phyloP scores from a whole-genome alignment of 2,113 vertebrate species.

The Pao palembangensis region DNA sequence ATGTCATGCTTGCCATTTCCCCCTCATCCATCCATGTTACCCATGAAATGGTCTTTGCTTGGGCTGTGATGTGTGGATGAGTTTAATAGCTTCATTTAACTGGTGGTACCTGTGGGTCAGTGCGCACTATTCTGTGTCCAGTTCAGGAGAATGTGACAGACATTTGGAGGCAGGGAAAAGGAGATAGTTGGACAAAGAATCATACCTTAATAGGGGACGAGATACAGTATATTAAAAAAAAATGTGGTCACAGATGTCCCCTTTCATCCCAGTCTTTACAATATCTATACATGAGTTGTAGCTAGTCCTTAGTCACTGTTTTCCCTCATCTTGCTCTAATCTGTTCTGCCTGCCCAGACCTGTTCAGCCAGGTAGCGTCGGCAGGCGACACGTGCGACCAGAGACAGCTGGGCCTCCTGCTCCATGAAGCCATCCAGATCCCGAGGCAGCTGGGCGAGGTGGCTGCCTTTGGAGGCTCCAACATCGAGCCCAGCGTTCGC shows the following conservation, averaged over 20 bases:
- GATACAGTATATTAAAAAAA: slow-evolving; percentile 34
- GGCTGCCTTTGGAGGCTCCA: slow-evolving; percentile 94
- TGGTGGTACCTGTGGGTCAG: neutral
- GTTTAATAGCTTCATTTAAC: slow-evolving; percentile 35
- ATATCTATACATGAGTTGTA: too few species aligned
- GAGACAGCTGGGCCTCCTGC: slow-evolving; percentile 88
- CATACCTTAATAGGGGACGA: neutral
- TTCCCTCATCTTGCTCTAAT: neutral
- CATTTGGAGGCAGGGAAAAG: slow-evolving; percentile 7
- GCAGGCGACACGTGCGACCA: slow-evolving; percentile 91
- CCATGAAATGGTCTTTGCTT: slow-evolving; percentile 18
- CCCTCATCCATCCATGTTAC: slow-evolving; percentile 17
- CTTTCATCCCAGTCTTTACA: too few species aligned
- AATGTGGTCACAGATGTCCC: neutral
- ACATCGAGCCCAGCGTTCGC: slow-evolving; percentile 95
- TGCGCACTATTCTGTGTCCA: slow-evolving; percentile 31
- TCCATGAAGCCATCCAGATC: slow-evolving; percentile 95
- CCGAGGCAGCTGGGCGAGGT: slow-evolving; percentile 94
- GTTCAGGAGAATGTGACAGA: neutral
- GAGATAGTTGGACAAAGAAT: slow-evolving; percentile 28
- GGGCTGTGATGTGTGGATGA: slow-evolving; percentile 19
- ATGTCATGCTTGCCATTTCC: slow-evolving; percentile 22
- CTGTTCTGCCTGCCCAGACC: slow-evolving; percentile 66
- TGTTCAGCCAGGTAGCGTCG: slow-evolving; percentile 90
- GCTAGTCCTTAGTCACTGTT: neutral